phyloP scores from a whole-genome alignment of 1,140 invertebrate species.

The Hylaeus volcanicus region DNA sequence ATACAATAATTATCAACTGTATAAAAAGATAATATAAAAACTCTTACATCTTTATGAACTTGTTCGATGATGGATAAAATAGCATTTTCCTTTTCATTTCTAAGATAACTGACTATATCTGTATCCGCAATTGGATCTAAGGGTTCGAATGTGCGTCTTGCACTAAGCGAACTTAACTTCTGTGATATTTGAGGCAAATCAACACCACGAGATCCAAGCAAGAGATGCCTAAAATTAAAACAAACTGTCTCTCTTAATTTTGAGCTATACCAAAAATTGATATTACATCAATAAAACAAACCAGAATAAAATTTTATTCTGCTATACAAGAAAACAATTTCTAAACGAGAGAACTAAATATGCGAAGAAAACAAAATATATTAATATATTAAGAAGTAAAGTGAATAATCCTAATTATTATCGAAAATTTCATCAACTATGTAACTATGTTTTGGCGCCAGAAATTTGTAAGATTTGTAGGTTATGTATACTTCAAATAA shows the following conservation, averaged over 20 bases:
- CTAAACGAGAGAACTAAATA: background rate
- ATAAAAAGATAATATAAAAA: conserved; percentile 12
- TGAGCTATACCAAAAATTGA: background rate
- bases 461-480: conserved; percentile 13
- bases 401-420: background rate
- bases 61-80: conserved; percentile 95
- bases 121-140: conserved; percentile 93
- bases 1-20: background rate
- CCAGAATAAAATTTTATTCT: too few species aligned
- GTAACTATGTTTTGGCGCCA: conserved; percentile 12
- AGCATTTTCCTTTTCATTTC: conserved; percentile 96
- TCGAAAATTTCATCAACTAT: background rate
- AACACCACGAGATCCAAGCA: conserved; percentile 95
- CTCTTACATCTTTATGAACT: conserved; percentile 88
- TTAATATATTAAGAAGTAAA: background rate
- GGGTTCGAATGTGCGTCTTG: conserved; percentile 92
- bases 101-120: conserved; percentile 93
- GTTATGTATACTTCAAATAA: conserved; percentile 1
- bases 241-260: background rate
- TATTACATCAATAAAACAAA: background rate
- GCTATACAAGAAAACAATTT: background rate
- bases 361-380: background rate
- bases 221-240: conserved; percentile 87
- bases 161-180: conserved; percentile 92
- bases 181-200: conserved; percentile 95